Evolutionary conservation across 2,797 vertebrate genomes (phyloP), one percentile per base, ranked within the genome.

Genomic region (Epinephelus malabaricus): DNA sequence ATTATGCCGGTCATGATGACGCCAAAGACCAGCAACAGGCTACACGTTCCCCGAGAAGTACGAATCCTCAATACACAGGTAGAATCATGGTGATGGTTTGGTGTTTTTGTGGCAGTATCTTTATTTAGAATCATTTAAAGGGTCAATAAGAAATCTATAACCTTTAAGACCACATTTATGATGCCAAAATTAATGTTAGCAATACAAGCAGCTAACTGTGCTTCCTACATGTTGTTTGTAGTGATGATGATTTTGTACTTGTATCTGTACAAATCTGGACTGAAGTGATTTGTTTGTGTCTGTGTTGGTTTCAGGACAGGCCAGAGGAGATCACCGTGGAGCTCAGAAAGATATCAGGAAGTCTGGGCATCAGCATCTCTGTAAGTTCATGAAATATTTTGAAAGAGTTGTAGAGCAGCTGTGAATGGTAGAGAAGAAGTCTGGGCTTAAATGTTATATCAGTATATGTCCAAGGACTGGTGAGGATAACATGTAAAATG

Each of bases 301-400:
- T 71, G 2, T 63, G 18, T 73, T 51, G 49, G 15, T 73, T 77
- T 69, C 88, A 97, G 96, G 94, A 92, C 40, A 25, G 73, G 53
- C 62, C 88, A 2, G 91, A 86, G 86, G 94, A 93, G 93, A 92
- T 88, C 93, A 93, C 66, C 0, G 95, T 97, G 89, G 93, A 96
- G 76, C 94, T 98, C 70, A 82, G 91, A 81, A 98, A 97, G 93
- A 94, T 96, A 64, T 95, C 96, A 0, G 96, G 95, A 47, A 96
- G 94, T 67, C 93, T 97, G 82, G 97, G 97, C 69, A 95, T 98
- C 92, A 97, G 96, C 1, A 95, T 97, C 81, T 95, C 96, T 76
- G 96, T 96, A 94, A 97, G 97, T 85, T 47, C 5, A 18, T 10
- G 11, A 47, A 43, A 51, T n/a, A n/a, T 34, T 65, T 23, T 50